phyloP scores from a whole-genome alignment of 92 coral and sea anemone species.

The Heteractis magnifica region DNA sequence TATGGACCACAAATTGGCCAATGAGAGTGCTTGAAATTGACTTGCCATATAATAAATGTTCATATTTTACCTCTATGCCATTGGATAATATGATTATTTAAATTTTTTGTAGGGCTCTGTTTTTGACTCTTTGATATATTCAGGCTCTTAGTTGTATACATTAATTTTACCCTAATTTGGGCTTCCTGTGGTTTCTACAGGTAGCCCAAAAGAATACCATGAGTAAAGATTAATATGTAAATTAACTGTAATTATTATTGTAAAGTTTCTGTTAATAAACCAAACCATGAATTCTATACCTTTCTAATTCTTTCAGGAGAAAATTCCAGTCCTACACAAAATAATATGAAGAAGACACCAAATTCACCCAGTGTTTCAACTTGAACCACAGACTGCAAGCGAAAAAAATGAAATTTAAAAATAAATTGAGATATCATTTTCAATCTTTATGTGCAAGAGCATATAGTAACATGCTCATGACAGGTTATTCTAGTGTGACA shows the following conservation, averaged over 20 bases:
- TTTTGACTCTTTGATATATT: too few species aligned
- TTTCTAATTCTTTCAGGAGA: conserved; percentile 89
- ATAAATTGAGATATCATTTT: neutral
- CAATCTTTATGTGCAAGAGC: neutral
- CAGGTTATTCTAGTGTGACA: too few species aligned
- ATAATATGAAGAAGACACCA: conserved; percentile 96
- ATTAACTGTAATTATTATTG: neutral
- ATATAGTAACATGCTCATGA: too few species aligned
- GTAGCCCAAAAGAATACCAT: neutral
- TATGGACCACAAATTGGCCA: too few species aligned
- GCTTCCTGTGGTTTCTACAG: neutral
- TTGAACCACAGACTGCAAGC: conserved; percentile 85
- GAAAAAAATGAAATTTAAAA: conserved; percentile 4
- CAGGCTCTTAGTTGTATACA: neutral
- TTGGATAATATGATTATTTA: too few species aligned
- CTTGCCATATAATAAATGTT: too few species aligned
- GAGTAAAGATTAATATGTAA: neutral
- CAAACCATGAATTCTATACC: conserved; percentile 39
- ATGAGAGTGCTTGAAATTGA: too few species aligned
- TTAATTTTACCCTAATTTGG: neutral
- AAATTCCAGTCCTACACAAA: conserved; percentile 90
- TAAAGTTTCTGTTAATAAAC: neutral
- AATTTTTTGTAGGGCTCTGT: too few species aligned
- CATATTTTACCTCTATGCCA: too few species aligned
- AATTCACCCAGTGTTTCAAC: conserved; percentile 98